Conservation (phyloP, 2,888 invertebrate genomes). For the Taenaris catops region DNA sequence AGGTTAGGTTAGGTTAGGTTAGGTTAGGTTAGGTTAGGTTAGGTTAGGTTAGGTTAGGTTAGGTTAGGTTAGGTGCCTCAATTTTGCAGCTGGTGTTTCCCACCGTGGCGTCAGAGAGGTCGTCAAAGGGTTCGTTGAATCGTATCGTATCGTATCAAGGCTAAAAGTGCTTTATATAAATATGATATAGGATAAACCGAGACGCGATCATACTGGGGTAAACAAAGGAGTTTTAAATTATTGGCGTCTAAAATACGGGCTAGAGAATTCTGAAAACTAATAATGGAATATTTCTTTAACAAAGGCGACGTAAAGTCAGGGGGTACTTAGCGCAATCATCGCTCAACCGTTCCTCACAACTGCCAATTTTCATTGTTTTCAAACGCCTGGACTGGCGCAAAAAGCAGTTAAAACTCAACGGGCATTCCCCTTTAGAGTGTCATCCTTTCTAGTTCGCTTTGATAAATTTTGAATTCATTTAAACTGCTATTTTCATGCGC, state of each 20-base stretch:
- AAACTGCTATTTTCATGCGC: not conserved
- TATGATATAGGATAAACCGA: no score
- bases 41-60: no score
- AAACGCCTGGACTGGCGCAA: conserved; percentile 38
- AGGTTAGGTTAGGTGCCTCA: no score
- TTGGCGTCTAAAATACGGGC: conserved; percentile 15
- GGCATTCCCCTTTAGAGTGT: conserved; percentile 27
- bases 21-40: no score
- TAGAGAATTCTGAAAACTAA: conserved; percentile 24
- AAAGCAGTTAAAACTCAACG: conserved; percentile 42
- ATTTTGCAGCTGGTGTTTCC: no score
- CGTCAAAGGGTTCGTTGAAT: no score
- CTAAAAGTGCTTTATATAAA: no score
- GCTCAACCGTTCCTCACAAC: conserved; percentile 37
- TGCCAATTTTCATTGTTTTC: conserved; percentile 64
- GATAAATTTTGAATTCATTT: conserved; percentile 7
- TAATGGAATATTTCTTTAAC: conserved; percentile 38
- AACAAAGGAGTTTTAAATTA: conserved; percentile 26
- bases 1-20: no score
- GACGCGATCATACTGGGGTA: conserved; percentile 18
- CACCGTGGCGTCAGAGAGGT: no score
- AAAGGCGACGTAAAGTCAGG: conserved; percentile 34
- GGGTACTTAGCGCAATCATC: conserved; percentile 44
- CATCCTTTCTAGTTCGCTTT: conserved; percentile 21
- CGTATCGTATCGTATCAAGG: no score